phyloP scores from a whole-genome alignment of 2,888 invertebrate genomes.

The Nomada fabriciana region DNA sequence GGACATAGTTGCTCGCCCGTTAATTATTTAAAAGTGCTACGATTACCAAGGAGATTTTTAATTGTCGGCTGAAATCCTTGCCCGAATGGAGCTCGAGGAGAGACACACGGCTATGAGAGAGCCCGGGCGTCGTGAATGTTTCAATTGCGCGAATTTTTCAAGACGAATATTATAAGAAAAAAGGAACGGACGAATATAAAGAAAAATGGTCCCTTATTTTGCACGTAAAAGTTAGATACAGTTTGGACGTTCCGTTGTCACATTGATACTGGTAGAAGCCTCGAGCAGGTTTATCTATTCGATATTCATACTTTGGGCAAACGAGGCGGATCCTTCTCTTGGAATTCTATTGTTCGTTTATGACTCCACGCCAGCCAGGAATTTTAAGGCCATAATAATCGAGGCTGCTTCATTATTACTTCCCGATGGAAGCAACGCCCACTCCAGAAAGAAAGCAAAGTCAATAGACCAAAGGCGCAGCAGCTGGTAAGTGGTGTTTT shows the following conservation, averaged over 20 bases:
- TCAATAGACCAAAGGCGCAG: neutral
- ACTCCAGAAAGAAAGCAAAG: neutral
- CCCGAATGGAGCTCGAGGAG: neutral
- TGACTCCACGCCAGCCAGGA: neutral
- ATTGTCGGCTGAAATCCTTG: slow-evolving; percentile 17
- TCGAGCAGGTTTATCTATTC: neutral
- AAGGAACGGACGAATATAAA: neutral
- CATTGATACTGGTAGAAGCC: neutral
- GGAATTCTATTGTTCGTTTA: slow-evolving; percentile 20
- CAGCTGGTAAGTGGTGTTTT: slow-evolving; percentile 25
- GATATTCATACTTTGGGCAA: slow-evolving; percentile 23
- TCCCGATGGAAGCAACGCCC: neutral
- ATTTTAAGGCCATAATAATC: neutral
- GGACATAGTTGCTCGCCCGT: slow-evolving; percentile 10
- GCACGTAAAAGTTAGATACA: neutral
- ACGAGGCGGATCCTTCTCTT: neutral
- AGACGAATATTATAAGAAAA: neutral
- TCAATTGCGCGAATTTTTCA: neutral
- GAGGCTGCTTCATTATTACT: slow-evolving; percentile 11
- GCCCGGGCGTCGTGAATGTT: neutral
- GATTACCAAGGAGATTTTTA: slow-evolving; percentile 45
- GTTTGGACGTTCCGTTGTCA: neutral
- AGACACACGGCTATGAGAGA: neutral
- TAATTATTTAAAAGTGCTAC: slow-evolving; percentile 43
- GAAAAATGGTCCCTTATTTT: neutral